Evolutionary conservation across 2,888 invertebrate genomes (phyloP).

Genomic region (Hirtodrosophila confusa): DNA sequence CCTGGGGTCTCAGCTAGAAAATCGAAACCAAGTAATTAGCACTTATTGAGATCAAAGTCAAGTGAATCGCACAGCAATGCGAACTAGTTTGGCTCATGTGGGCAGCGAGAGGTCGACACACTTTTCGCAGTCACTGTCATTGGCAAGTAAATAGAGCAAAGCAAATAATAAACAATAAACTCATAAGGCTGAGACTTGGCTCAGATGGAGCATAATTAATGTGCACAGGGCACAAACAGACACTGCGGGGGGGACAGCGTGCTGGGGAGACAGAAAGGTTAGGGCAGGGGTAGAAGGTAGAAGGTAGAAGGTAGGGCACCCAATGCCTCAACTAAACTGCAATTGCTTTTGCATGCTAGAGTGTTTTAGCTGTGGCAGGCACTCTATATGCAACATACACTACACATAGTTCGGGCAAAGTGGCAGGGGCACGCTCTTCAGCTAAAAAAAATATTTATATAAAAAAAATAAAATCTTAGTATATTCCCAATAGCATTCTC

Average conservation of each 20-base stretch:
- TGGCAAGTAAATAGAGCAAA: constrained; percentile 69
- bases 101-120: constrained; percentile 62
- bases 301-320: constrained; percentile 1
- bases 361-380: constrained; percentile 23
- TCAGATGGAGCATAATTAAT: constrained; percentile 61
- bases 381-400: constrained; percentile 18
- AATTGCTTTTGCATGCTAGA: constrained; percentile 56
- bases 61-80: constrained; percentile 46
- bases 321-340: constrained; percentile 42
- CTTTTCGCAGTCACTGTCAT: constrained; percentile 73
- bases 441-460: no score
- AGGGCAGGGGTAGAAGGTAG: neutral
- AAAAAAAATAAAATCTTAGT: no score
- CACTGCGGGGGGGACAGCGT: neutral
- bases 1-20: constrained; percentile 33
- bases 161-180: constrained; percentile 47
- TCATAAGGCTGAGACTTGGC: constrained; percentile 38
- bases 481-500: no score
- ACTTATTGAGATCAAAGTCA: constrained; percentile 77
- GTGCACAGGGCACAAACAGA: constrained; percentile 33
- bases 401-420: neutral
- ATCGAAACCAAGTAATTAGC: constrained; percentile 71
- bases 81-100: constrained; percentile 65
- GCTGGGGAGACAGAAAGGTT: neutral
- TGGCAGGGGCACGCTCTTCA: no score